A percentile compares a stretch with the other conserved stretches of the same genome.
Conservation (phyloP, 1,140 invertebrate species). For the Maconellicoccus hirsutus region DNA sequence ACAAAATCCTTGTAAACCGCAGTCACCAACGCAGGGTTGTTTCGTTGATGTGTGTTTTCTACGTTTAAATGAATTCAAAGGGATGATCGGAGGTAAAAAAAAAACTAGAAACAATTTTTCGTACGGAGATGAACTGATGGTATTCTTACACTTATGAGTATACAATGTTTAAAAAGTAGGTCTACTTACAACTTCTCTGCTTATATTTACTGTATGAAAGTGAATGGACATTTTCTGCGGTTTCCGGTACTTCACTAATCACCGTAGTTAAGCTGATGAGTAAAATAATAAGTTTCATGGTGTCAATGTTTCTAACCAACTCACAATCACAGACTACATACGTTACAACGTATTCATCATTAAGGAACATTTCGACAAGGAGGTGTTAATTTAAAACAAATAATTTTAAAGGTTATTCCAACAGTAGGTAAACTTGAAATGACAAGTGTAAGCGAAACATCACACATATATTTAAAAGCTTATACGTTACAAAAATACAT, state of each 20-base stretch:
- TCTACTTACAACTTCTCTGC: neutral
- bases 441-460: neutral
- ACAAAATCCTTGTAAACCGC: constrained; percentile 58
- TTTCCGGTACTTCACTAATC: neutral
- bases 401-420: neutral
- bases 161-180: too few species aligned
- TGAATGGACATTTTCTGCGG: neutral
- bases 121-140: neutral
- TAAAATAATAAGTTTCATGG: neutral
- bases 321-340: neutral
- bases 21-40: constrained; percentile 42
- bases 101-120: constrained; percentile 23
- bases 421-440: neutral
- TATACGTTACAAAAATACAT: neutral
- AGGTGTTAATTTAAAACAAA: neutral
- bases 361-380: neutral
- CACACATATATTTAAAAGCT: neutral
- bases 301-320: neutral
- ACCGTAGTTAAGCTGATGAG: neutral
- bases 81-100: constrained; percentile 26
- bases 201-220: neutral
- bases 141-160: too few species aligned
- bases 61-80: constrained; percentile 37
- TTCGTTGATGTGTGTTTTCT: constrained; percentile 30
- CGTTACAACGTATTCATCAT: neutral